Evolutionary conservation across 2,113 vertebrate species (phyloP).

Genomic region (Coptodon bakossiorum): DNA sequence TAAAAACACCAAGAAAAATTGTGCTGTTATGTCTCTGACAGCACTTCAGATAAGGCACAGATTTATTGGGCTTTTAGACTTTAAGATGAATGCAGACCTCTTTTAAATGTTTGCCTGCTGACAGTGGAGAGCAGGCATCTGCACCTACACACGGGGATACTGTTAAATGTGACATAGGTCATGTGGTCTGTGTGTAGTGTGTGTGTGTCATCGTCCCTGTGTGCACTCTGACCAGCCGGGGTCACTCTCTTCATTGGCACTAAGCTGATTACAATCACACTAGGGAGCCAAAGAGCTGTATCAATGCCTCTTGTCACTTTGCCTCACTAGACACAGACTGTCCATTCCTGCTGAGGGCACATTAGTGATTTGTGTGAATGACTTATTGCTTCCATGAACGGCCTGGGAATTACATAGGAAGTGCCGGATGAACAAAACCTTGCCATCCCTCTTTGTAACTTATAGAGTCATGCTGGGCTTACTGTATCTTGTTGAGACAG

Average conservation of each 20-base stretch:
- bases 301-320: constrained; percentile 10
- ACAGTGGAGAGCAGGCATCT: not conserved
- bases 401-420: not conserved
- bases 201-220: not conserved
- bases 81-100: not conserved
- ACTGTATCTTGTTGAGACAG: not conserved
- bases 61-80: not conserved
- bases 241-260: not conserved
- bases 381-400: not conserved
- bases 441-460: not conserved
- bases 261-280: constrained; percentile 50
- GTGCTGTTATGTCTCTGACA: not conserved
- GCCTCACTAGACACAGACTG: not conserved
- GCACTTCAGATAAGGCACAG: not conserved
- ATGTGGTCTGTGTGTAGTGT: not conserved
- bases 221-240: not conserved
- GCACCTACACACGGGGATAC: not conserved
- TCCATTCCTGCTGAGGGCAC: not conserved
- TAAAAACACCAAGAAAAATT: not conserved
- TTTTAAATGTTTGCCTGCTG: not conserved
- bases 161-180: constrained; percentile 18
- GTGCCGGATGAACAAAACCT: not conserved
- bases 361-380: not conserved
- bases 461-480: not conserved
- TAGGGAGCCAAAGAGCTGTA: not conserved